Evolutionary conservation across 2,888 invertebrate species (phyloP), one percentile per base, ranked within the genome.

Genomic region (Peribatodes rhomboidaria): DNA sequence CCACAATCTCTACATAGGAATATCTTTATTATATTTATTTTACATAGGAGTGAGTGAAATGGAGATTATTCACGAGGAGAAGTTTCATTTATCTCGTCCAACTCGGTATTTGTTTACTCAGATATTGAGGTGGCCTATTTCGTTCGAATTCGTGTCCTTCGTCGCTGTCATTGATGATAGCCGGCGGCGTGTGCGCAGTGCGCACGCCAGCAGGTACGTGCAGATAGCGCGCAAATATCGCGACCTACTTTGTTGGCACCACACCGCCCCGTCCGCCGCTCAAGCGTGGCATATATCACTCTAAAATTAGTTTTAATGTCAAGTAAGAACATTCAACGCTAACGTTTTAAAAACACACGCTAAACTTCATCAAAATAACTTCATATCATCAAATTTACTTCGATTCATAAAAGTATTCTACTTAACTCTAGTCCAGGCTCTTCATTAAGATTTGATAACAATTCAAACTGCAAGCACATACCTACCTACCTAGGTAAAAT

Each of bases 181-280:
- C 61, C 60, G 71, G 41, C 9, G 16, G 77, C 80, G 73, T 79
- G 71, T 75, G 80, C 80, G 62, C 65, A 65, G 71, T 75, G 80
- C 80, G 62, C 65, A 65, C 60, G 57, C 56, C 10, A n/a, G 11
- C 49, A 60, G 80, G 77, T 79, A 60, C 79, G 77, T 79, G 80
- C 71, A 75, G 72, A 75, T 73, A 73, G 73, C 78, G 82, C 78
- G 79, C 83, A 85, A 68, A 86, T 86, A 84, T 84, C 83, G 83
- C 88, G 90, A 91, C 91, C 91, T 87, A 92, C 85, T 90, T 90
- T 71, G 80, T 78, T 79, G 77, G 81, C 78, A 82, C 72, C 71
- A 75, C 70, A 75, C 70, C 82, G 80, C 79, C 80, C 77, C 81
- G 42, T 14, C 33, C 80, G 79, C 86, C 74, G 82, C 79, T 78